A percentile compares a stretch with the other conserved stretches of the same genome.
phyloP scores from a whole-genome alignment of 92 coral and sea anemone genomes.

The Galaxea fascicularis region DNA sequence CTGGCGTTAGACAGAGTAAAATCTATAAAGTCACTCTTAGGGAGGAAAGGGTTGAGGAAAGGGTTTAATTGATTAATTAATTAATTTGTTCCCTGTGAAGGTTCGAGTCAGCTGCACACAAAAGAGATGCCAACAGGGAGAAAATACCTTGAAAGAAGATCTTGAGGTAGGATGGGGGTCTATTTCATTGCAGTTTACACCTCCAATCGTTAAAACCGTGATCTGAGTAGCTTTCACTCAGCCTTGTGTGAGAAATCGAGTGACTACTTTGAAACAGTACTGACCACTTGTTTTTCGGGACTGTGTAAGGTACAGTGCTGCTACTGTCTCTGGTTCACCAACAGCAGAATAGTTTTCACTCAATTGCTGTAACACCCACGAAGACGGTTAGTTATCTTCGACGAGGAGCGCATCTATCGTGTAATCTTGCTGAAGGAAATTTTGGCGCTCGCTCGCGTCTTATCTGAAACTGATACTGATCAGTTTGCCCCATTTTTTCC shows the following conservation, averaged over 20 bases:
- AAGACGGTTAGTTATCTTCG: not conserved
- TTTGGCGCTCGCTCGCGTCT: no score
- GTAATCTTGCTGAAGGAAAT: no score
- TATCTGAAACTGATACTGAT: not conserved
- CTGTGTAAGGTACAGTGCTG: no score
- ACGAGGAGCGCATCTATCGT: no score
- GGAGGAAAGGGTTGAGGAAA: no score
- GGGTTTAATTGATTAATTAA: not conserved
- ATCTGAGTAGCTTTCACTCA: not conserved
- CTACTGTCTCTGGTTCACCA: no score
- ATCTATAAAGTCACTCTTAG: no score
- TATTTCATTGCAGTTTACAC: not conserved
- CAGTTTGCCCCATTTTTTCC: not conserved
- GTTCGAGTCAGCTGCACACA: constrained; percentile 93
- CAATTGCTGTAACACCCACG: not conserved
- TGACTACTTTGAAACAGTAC: no score
- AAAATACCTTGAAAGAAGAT: constrained; percentile 86
- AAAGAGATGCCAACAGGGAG: constrained; percentile 92
- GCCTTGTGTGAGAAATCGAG: not conserved
- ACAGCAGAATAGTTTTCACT: no score
- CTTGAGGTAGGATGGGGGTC: constrained; percentile 75
- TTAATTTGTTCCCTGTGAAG: constrained; percentile 2
- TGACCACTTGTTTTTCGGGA: no score
- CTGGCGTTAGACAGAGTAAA: no score
- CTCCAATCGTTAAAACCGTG: not conserved